A percentile compares a stretch with the other conserved stretches of the same genome.
Conservation (phyloP, 2,797 vertebrate genomes). For the Pseudomugil gertrudae region DNA sequence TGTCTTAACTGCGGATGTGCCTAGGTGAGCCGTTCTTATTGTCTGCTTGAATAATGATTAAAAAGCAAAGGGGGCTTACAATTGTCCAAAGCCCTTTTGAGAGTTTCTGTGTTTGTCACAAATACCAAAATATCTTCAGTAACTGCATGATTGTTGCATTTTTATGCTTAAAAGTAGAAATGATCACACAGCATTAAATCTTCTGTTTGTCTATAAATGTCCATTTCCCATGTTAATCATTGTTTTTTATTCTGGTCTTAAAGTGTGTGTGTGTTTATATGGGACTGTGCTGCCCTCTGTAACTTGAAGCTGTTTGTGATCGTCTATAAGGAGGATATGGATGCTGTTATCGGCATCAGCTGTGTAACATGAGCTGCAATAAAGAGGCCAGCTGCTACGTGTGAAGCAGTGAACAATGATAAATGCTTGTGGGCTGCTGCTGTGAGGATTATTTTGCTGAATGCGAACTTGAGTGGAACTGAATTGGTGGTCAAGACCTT, state of each 20-base stretch:
- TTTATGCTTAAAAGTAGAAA: background rate
- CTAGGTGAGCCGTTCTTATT: conserved; percentile 80
- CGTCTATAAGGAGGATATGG: background rate
- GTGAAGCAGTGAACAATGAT: conserved; percentile 21
- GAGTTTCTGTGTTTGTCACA: no score
- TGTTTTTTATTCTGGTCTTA: conserved; percentile 13
- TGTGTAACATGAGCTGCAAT: conserved; percentile 31
- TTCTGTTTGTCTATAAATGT: no score
- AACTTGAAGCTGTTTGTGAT: background rate
- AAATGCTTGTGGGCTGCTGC: conserved; percentile 8
- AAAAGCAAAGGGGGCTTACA: background rate
- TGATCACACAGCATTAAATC: no score
- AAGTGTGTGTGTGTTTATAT: conserved; percentile 5
- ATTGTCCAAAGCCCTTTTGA: no score
- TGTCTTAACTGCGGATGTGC: conserved; percentile 78
- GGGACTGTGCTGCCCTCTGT: conserved; percentile 4
- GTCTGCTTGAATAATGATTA: conserved; percentile 1
- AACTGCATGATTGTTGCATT: background rate
- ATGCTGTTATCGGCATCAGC: conserved; percentile 33
- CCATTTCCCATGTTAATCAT: conserved; percentile 1
- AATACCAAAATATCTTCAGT: background rate
- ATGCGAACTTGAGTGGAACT: conserved; percentile 9
- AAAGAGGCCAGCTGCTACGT: conserved; percentile 40
- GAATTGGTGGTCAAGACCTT: background rate
- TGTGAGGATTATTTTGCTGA: conserved; percentile 29